A percentile compares a stretch with the other conserved stretches of the same genome.
Conservation (phyloP, 2,797 vertebrate genomes). For the Eulemur mongoz region DNA sequence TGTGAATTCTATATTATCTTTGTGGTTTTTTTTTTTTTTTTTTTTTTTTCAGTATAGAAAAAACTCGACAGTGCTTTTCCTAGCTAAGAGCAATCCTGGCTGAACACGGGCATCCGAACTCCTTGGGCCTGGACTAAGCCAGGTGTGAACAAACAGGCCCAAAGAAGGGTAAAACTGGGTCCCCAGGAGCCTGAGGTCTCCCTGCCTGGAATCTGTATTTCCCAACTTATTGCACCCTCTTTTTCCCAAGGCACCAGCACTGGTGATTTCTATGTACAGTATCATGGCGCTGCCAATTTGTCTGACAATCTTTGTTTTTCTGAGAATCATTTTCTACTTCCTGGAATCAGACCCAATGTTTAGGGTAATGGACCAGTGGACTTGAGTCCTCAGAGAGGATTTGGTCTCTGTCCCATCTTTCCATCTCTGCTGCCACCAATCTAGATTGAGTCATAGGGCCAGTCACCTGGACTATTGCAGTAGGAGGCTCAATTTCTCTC, state of each 20-base stretch:
- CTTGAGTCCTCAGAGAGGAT: not conserved
- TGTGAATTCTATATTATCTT: not conserved
- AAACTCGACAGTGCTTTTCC: not conserved
- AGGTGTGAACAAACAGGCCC: not conserved
- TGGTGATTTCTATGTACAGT: not conserved
- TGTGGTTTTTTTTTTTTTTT: not conserved
- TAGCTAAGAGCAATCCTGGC: not conserved
- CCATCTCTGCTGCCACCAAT: not conserved
- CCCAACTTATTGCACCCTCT: not conserved
- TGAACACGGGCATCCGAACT: not conserved
- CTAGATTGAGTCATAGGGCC: not conserved
- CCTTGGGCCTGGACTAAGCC: not conserved
- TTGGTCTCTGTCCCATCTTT: not conserved
- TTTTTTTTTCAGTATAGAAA: not conserved
- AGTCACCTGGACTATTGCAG: not conserved
- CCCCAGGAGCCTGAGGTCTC: not conserved
- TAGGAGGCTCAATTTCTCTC: not conserved
- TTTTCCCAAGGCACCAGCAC: not conserved
- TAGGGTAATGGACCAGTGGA: slow-evolving; percentile 12
- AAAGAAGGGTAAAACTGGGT: not conserved
- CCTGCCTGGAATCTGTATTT: slow-evolving; percentile 29
- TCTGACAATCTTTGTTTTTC: slow-evolving; percentile 42
- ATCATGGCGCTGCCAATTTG: not conserved
- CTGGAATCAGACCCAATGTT: slow-evolving; percentile 39
- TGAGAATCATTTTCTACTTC: slow-evolving; percentile 49